phyloP scores from a whole-genome alignment of 2,113 vertebrate species.

The Zosterops japonicus region DNA sequence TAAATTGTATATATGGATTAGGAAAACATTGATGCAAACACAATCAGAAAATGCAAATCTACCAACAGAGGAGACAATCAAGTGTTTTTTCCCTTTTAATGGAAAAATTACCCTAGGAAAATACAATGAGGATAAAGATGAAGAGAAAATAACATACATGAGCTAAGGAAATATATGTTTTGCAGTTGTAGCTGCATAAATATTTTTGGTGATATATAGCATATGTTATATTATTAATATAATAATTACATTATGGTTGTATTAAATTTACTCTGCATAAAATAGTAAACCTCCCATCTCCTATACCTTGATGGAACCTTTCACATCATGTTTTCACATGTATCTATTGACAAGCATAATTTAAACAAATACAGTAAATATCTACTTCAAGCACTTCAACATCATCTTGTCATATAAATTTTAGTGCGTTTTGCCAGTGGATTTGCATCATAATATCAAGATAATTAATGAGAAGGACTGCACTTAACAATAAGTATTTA shows the following conservation, averaged over 20 bases:
- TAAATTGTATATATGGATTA: background rate
- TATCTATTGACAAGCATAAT: background rate
- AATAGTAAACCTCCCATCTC: background rate
- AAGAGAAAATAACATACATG: background rate
- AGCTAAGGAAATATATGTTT: background rate
- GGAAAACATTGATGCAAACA: background rate
- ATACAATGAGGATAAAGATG: background rate
- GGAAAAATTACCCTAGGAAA: background rate
- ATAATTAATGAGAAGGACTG: background rate
- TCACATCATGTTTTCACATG: background rate
- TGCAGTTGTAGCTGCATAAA: background rate
- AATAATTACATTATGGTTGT: background rate
- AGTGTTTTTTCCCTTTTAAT: background rate
- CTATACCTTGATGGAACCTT: background rate
- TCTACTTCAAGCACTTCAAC: background rate
- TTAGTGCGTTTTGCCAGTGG: background rate
- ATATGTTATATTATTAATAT: background rate
- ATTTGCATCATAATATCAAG: background rate
- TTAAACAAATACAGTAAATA: background rate
- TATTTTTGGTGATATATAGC: background rate
- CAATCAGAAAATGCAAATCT: background rate
- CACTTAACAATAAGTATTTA: background rate
- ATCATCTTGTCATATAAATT: background rate
- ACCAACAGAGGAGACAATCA: background rate
- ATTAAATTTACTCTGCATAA: background rate